phyloP scores from a whole-genome alignment of 2,888 invertebrate genomes.

The Leucozona laternaria region DNA sequence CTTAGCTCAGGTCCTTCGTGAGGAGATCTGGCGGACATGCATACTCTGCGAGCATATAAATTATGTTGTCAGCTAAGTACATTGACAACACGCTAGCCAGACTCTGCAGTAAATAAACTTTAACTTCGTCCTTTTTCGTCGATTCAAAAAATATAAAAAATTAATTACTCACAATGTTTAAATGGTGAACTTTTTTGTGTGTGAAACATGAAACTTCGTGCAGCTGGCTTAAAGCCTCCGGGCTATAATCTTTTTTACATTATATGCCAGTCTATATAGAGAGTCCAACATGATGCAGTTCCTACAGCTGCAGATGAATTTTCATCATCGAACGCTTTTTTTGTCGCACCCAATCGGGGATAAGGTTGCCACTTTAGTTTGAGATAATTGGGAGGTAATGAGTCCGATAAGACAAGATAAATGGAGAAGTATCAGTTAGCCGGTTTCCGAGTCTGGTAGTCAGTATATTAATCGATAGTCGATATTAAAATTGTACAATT shows the following conservation, averaged over 20 bases:
- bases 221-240: not conserved
- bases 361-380: not conserved
- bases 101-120: conserved; percentile 49
- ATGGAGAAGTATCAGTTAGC: no score
- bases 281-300: not conserved
- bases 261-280: not conserved
- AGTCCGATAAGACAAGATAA: no score
- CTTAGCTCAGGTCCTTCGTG: conserved; percentile 6
- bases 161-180: conserved; percentile 56
- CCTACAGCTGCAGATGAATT: not conserved
- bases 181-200: not conserved
- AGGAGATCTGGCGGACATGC: conserved; percentile 16
- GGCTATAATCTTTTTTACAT: not conserved
- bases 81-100: conserved; percentile 43
- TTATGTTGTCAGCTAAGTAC: conserved; percentile 55
- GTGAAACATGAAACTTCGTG: not conserved
- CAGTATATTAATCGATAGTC: no score
- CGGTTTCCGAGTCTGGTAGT: no score
- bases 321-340: not conserved
- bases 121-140: conserved; percentile 24
- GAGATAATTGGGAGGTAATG: no score
- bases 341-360: not conserved
- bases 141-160: conserved; percentile 29
- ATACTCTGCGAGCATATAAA: conserved; percentile 24
- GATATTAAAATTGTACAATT: no score